Evolutionary conservation across 2,888 invertebrate species (phyloP).

Genomic region (Drosophila ezoana): DNA sequence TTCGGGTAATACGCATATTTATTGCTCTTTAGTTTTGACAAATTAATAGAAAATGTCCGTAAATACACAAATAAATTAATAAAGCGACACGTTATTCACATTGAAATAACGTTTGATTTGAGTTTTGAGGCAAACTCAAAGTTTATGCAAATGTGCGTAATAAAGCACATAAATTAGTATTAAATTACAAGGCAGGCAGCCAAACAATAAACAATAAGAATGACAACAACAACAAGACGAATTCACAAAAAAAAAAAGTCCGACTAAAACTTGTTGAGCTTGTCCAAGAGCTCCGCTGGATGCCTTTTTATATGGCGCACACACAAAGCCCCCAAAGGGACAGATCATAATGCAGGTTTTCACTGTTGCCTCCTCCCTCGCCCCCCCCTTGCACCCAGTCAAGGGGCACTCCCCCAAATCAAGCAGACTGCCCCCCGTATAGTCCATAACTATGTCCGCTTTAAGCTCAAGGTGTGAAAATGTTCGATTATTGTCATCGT

Average conservation of each 20-base stretch:
- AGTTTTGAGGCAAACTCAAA: constrained; percentile 44
- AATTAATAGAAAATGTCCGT: constrained; percentile 65
- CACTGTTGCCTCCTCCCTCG: constrained; percentile 13
- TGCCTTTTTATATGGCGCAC: constrained; percentile 56
- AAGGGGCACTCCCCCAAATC: constrained; percentile 32
- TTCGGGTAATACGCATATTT: constrained; percentile 63
- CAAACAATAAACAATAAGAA: constrained; percentile 43
- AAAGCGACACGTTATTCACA: constrained; percentile 58
- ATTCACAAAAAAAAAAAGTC: constrained; percentile 32
- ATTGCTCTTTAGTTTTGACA: constrained; percentile 67
- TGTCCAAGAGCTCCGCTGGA: constrained; percentile 53
- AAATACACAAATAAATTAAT: constrained; percentile 22
- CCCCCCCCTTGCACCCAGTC: background rate
- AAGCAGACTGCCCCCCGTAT: constrained; percentile 18
- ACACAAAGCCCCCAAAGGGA: constrained; percentile 52
- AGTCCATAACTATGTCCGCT: constrained; percentile 49
- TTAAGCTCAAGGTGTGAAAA: constrained; percentile 82
- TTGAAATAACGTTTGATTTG: constrained; percentile 39
- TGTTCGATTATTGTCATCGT: constrained; percentile 82
- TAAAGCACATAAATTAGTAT: constrained; percentile 80
- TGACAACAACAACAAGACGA: constrained; percentile 18
- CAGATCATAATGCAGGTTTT: constrained; percentile 62
- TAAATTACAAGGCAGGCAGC: constrained; percentile 66
- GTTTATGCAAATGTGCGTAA: constrained; percentile 70
- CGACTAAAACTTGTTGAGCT: constrained; percentile 67